Evolutionary conservation across 2,888 invertebrate species (phyloP).

Genomic region (Axea sp.): DNA sequence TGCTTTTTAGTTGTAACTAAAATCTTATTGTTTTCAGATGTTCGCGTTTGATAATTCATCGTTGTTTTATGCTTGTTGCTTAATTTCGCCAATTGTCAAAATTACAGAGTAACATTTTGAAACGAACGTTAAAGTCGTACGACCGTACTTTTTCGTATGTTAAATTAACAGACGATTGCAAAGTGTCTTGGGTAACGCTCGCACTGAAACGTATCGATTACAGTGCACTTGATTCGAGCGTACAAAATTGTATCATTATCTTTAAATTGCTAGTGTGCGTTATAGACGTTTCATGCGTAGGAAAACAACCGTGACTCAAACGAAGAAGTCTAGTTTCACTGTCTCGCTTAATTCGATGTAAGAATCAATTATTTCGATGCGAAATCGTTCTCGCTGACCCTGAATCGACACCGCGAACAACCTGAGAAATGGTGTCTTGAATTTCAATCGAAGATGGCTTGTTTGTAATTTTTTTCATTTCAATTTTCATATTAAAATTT

Average conservation of each 20-base stretch:
- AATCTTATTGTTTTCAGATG: too few relatives aligned
- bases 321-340: slow-evolving; percentile 29
- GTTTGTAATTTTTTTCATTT: too few relatives aligned
- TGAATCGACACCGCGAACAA: slow-evolving; percentile 17
- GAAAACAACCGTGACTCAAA: slow-evolving; percentile 54
- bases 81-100: background rate
- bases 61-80: too few relatives aligned
- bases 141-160: slow-evolving; percentile 31
- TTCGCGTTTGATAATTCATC: too few relatives aligned
- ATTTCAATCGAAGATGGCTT: too few relatives aligned
- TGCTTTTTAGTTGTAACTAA: too few relatives aligned
- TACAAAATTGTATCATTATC: slow-evolving; percentile 61
- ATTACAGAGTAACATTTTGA: too few relatives aligned
- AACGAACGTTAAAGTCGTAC: too few relatives aligned
- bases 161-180: slow-evolving; percentile 48
- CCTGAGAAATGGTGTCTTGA: too few relatives aligned
- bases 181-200: slow-evolving; percentile 51
- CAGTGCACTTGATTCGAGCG: slow-evolving; percentile 45
- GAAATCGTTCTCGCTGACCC: slow-evolving; percentile 24
- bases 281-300: slow-evolving; percentile 50
- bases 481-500: too few relatives aligned
- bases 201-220: slow-evolving; percentile 47
- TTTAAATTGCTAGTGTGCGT: slow-evolving; percentile 48
- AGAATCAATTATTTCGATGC: slow-evolving; percentile 33
- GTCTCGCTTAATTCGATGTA: slow-evolving; percentile 51